Percentiles rank a stretch among this genome's conserved stretches.
Evolutionary conservation across 2,113 vertebrate species (phyloP).

Genomic region (Ceyx melanurus): DNA sequence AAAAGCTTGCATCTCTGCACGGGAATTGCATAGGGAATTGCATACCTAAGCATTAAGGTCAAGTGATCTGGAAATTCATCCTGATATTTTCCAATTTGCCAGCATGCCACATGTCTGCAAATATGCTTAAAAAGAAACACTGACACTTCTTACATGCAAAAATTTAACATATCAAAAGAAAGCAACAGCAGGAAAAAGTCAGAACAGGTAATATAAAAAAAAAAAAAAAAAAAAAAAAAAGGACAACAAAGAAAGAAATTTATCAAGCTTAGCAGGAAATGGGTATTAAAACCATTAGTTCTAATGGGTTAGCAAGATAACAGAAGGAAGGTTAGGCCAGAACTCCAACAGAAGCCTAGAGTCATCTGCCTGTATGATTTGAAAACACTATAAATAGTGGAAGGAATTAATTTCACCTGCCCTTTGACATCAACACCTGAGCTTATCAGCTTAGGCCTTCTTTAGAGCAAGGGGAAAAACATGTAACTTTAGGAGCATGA

Average conservation of each 20-base stretch:
- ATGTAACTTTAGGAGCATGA: not conserved
- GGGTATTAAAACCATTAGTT: not conserved
- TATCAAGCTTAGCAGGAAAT: not conserved
- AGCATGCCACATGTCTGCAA: not conserved
- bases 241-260: not conserved
- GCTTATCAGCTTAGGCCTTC: not conserved
- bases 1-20: not conserved
- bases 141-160: not conserved
- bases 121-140: not conserved
- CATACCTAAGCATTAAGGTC: not conserved
- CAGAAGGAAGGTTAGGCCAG: not conserved
- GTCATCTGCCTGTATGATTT: not conserved
- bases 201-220: not conserved
- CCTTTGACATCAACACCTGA: conserved; percentile 23
- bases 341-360: not conserved
- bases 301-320: not conserved
- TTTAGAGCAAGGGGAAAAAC: not conserved
- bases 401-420: conserved; percentile 16
- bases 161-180: not conserved
- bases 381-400: not conserved
- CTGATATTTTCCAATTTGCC: not conserved
- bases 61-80: conserved; percentile 23
- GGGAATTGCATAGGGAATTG: not conserved
- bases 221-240: not conserved
- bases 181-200: not conserved